Conservation (phyloP, 1,140 invertebrate species). For the Atta colombica region DNA sequence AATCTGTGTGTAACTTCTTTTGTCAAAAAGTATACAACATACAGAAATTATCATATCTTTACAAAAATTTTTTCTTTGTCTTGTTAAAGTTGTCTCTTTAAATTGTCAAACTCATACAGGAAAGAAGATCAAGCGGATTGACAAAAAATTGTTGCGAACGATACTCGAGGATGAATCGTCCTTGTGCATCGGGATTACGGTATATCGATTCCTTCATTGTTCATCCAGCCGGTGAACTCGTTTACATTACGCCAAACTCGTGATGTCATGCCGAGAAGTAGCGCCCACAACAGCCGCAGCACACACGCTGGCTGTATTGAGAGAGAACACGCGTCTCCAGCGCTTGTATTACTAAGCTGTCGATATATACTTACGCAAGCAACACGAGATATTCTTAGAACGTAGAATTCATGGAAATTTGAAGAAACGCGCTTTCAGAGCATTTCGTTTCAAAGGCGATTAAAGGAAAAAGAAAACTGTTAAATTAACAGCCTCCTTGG, state of each 20-base stretch:
- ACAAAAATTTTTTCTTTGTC: background rate
- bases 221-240: slow-evolving; percentile 21
- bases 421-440: background rate
- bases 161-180: background rate
- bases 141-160: background rate
- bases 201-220: slow-evolving; percentile 18
- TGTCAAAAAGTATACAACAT: too few species aligned
- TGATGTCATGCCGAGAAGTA: slow-evolving; percentile 66
- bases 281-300: slow-evolving; percentile 59
- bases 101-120: background rate
- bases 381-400: slow-evolving; percentile 52
- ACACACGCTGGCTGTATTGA: slow-evolving; percentile 25
- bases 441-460: background rate
- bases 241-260: slow-evolving; percentile 12
- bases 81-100: background rate
- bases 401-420: background rate
- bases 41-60: background rate
- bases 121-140: background rate
- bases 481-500: background rate
- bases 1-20: too few species aligned
- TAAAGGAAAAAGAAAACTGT: background rate
- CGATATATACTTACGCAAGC: slow-evolving; percentile 47
- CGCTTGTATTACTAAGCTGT: slow-evolving; percentile 42
- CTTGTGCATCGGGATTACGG: background rate
- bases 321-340: background rate